Evolutionary conservation across 2,888 invertebrate genomes (phyloP), one percentile per base, ranked within the genome.

Genomic region (Himalopsyche anomala): DNA sequence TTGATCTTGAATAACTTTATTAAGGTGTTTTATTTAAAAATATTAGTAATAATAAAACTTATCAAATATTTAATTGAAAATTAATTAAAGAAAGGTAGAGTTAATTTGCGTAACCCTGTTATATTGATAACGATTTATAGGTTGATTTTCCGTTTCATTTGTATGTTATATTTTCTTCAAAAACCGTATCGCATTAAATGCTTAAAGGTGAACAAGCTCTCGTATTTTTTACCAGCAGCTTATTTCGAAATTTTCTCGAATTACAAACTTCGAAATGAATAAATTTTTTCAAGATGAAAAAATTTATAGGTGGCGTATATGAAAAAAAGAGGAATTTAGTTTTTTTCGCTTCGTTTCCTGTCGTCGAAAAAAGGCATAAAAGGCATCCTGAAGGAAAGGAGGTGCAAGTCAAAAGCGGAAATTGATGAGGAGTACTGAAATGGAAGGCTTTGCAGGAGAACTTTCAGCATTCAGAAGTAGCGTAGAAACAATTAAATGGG

Each of bases 351-450:
- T 19, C 56, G 19, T 62, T 62, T 62, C 62, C 62, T 62, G 62
- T 62, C 62, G 19, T 28, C 62, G 62, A 62, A 62, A 62, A 62
- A 62, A 19, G 62, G 62, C 19, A 62, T 28, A 62, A 62, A 56
- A 62, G 28, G 19, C 62, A 28, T 62, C 62, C 28, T 28, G 62
- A 11, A 19, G 11, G 5, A 62, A 62, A 62, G 62, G 62, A 62
- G 62, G 62, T 62, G 62, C 62, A 62, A 62, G 62, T 62, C 62
- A 11, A 62, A 62, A 62, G 62, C 62, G 62, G 62, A 62, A 62
- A 62, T 62, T 62, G 62, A 62, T 11, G 62, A 62, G 28, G 19
- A 62, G 62, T 28, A 62, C 11, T 51, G 62, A 62, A 62, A 62
- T 62, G 62, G 19, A 62, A 62, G 28, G 62, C 62, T 19, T 62